Conservation (phyloP, 2,797 vertebrate genomes). For the Gephyroberyx darwinii region DNA sequence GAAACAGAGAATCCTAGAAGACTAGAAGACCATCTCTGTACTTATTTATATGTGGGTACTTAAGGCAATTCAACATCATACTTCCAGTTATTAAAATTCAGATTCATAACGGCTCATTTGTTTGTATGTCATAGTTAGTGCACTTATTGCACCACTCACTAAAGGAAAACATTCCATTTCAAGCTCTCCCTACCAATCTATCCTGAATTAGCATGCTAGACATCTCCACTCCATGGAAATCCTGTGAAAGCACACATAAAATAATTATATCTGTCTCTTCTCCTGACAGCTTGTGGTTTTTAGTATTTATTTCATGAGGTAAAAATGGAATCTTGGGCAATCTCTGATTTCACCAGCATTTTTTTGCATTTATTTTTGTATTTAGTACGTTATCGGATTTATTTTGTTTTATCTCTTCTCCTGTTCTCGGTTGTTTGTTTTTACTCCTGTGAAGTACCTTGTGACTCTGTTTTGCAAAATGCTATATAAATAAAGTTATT, state of each 20-base stretch:
- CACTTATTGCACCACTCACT: not conserved
- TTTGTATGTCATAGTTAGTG: not conserved
- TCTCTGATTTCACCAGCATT: not conserved
- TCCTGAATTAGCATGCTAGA: constrained; percentile 29
- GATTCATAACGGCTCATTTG: not conserved
- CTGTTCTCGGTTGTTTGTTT: too few species aligned
- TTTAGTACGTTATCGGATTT: too few species aligned
- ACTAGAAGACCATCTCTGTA: too few species aligned
- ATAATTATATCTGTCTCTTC: constrained; percentile 4
- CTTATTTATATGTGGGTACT: too few species aligned
- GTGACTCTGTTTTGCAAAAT: too few species aligned
- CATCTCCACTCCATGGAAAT: constrained; percentile 31
- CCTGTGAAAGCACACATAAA: constrained; percentile 12
- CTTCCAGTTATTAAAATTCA: not conserved
- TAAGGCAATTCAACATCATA: too few species aligned
- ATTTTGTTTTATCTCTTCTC: too few species aligned
- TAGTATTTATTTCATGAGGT: constrained; percentile 35
- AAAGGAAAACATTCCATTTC: not conserved
- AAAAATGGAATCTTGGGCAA: constrained; percentile 7
- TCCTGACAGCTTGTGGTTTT: constrained; percentile 41
- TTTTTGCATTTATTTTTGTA: too few species aligned
- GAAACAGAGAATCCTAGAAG: too few species aligned
- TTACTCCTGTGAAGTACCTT: too few species aligned
- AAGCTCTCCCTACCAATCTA: constrained; percentile 14
- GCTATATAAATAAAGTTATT: too few species aligned